Percentiles rank a stretch among this genome's conserved stretches.
Conservation (phyloP, 1,140 invertebrate genomes). For the Battus philenor region DNA sequence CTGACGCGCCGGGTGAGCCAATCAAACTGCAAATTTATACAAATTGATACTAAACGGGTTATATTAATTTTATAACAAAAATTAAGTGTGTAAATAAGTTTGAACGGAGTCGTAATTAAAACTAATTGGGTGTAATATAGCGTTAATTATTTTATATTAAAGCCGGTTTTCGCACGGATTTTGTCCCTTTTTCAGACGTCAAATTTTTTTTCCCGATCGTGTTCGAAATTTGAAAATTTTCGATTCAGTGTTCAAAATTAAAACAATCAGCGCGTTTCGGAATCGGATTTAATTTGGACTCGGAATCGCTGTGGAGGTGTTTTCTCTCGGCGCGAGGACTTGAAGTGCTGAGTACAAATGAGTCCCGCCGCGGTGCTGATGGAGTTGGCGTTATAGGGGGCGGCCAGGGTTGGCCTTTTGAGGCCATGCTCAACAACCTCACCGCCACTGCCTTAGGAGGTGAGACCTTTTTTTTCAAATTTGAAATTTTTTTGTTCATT, state of each 20-base stretch:
- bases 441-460: conserved; percentile 68
- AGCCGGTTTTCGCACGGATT: conserved; percentile 48
- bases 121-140: conserved; percentile 70
- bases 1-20: conserved; percentile 72
- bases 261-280: no score
- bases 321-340: background rate
- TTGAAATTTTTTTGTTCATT: background rate
- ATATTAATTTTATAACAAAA: conserved; percentile 76
- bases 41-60: conserved; percentile 75
- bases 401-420: conserved; percentile 66
- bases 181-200: conserved; percentile 44
- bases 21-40: conserved; percentile 74
- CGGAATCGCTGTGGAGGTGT: background rate
- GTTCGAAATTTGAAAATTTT: conserved; percentile 18
- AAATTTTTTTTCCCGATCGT: conserved; percentile 30
- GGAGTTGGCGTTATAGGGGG: conserved; percentile 66
- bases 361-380: conserved; percentile 35
- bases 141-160: conserved; percentile 71
- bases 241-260: no score
- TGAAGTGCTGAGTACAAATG: conserved; percentile 21
- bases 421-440: conserved; percentile 72
- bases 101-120: conserved; percentile 67
- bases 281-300: no score
- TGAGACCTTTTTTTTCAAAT: conserved; percentile 23
- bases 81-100: conserved; percentile 76